Base-by-base conservation (phyloP, 2,797 vertebrate genomes). In the Pseudopleuronectes americanus region DNA sequence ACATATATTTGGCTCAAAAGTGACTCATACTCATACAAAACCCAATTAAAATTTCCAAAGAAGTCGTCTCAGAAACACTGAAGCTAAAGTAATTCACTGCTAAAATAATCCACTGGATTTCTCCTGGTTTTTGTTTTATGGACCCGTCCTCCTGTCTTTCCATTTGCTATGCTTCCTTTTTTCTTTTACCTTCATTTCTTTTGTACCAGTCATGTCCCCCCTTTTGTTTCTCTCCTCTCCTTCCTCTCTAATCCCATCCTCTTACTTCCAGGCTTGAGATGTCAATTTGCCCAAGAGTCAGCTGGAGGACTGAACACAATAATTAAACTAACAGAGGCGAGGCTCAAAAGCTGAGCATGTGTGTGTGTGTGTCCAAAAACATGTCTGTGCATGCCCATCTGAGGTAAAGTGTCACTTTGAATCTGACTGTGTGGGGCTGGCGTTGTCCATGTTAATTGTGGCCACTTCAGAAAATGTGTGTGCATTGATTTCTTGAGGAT, bases 351-450 rank as follows among this genome's bases (percentile, higher is more conserved):
- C 57, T 41, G 23, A 57, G 38, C 12, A 17, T 4, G 17, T 47
- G 43, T 19, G 17, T 47, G 43, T 45, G 19, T 55, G 53, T 48
- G 49, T 62, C 22, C 7, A 23, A 45, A 57, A 43, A 45, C 76
- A 60, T 68, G 80, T 74, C 71, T 8, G 43, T 43, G 10, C 75
- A 72, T 72, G 75, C 26, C 60, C 41, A 5, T 47, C 24, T 57
- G 22, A 48, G 26, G 16, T 3, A 57, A 64, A 80, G 38, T 75
- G 62, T 78, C 75, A 60, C 62, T 59, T 31, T 62, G 19, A 47
- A 71, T 79, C 22, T 43, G 43, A 67, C 33, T 57, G 5, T 22
- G 33, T 55, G 8, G 12, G 22, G 14, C 6, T 4, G 63, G 60
- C 33, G 24, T 57, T 57, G 14, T 48, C 8, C 8, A 14, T 48